These are phyloP conservation scores for Cyclargus thomasi DNA, from an alignment of 1,140 invertebrate genomes.

Conservation along the genomic window DNA sequence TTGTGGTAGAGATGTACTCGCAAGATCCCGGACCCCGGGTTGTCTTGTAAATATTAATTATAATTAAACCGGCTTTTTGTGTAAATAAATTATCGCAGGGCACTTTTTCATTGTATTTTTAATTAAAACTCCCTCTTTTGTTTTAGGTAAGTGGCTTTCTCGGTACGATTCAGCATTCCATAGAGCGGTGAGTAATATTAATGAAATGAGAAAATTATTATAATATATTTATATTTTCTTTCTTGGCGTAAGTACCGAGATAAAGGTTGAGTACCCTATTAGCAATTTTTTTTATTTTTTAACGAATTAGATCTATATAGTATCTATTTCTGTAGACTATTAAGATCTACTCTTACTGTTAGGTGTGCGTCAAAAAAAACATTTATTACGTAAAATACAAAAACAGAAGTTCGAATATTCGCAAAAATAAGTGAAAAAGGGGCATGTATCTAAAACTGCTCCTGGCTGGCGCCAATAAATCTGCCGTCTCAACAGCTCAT, in stretches of 20 bases:
- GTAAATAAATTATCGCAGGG: constrained; percentile 59
- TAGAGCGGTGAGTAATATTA: constrained; percentile 30
- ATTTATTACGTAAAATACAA: neutral
- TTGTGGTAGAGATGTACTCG: no score
- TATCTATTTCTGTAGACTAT: no score
- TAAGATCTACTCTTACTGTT: no score
- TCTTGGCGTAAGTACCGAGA: constrained; percentile 1
- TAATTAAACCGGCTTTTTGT: constrained; percentile 63
- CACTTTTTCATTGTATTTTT: constrained; percentile 63
- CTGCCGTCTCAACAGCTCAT: constrained; percentile 9
- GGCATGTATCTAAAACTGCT: neutral
- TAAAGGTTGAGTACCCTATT: neutral
- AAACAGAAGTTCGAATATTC: neutral
- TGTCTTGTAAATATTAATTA: constrained; percentile 67
- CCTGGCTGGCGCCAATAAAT: neutral
- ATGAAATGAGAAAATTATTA: constrained; percentile 18
- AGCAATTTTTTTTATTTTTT: neutral
- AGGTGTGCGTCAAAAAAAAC: no score
- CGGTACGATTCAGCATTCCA: constrained; percentile 21
- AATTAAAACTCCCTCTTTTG: constrained; percentile 63
- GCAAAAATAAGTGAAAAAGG: constrained; percentile 3
- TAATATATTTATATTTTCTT: constrained; percentile 11
- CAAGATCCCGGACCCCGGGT: neutral
- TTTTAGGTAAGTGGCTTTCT: constrained; percentile 66
- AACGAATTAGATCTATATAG: no score